phyloP scores from a whole-genome alignment of 1,140 invertebrate species.

The Drosophila simulans region DNA sequence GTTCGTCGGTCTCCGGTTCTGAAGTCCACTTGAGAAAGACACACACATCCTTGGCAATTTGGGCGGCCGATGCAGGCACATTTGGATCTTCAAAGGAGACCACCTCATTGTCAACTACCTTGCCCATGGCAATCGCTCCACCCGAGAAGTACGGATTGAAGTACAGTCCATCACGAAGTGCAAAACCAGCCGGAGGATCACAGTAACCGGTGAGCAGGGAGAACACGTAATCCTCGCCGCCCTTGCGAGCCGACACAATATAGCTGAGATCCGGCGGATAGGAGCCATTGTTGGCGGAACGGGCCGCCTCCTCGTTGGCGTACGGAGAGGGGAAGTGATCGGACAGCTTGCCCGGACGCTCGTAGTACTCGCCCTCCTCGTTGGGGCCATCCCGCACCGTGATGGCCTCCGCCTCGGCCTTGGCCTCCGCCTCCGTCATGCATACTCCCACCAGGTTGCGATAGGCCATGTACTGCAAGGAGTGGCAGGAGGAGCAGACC shows the following conservation, averaged over 20 bases:
- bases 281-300: conserved; percentile 96
- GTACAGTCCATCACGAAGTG: conserved; percentile 94
- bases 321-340: conserved; percentile 96
- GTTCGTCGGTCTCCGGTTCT: conserved; percentile 95
- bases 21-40: conserved; percentile 97
- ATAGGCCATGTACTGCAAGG: conserved; percentile 95
- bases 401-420: conserved; percentile 94
- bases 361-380: conserved; percentile 95
- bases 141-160: conserved; percentile 99
- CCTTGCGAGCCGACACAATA: conserved; percentile 95
- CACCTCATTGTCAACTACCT: conserved; percentile 88
- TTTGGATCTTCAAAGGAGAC: conserved; percentile 93
- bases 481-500: conserved; percentile 99
- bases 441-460: conserved; percentile 95
- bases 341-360: conserved; percentile 96
- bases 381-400: conserved; percentile 96
- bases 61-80: conserved; percentile 95
- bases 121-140: conserved; percentile 98
- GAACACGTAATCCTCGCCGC: conserved; percentile 96
- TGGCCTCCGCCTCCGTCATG: conserved; percentile 97
- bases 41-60: conserved; percentile 97
- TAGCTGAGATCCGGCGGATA: conserved; percentile 98
- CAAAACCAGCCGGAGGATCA: conserved; percentile 96
- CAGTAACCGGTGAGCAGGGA: conserved; percentile 97
- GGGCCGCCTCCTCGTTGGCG: conserved; percentile 97